A percentile compares a stretch with the other conserved stretches of the same genome.
phyloP scores from a whole-genome alignment of 2,888 invertebrate genomes.

The Philereme transversata region DNA sequence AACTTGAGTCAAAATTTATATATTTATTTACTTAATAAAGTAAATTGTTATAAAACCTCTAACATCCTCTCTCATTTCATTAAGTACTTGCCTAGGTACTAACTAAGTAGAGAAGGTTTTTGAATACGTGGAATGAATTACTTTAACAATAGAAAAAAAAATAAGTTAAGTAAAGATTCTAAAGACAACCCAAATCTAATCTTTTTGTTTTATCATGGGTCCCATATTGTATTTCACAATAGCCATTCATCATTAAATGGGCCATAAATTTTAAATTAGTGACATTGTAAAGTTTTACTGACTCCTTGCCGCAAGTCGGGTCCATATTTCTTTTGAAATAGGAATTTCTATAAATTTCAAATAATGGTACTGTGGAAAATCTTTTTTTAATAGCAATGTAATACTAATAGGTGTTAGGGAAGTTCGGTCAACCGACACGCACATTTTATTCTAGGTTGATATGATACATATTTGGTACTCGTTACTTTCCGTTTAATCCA shows the following conservation, averaged over 20 bases:
- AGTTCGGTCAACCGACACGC: neutral
- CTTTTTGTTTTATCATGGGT: conserved; percentile 30
- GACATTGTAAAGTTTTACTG: conserved; percentile 75
- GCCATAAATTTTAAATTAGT: conserved; percentile 71
- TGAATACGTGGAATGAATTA: neutral
- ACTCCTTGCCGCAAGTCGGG: conserved; percentile 57
- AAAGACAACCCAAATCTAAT: neutral
- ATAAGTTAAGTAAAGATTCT: neutral
- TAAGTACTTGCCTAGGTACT: no score
- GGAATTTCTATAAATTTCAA: conserved; percentile 10
- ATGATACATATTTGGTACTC: no score
- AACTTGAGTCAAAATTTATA: no score
- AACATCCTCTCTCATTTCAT: no score
- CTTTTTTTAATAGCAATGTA: neutral
- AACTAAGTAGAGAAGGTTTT: no score
- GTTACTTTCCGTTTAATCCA: no score
- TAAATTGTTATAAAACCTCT: no score
- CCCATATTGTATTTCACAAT: conserved; percentile 66
- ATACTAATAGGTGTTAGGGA: neutral
- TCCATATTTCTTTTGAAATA: conserved; percentile 55
- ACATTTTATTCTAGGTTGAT: no score
- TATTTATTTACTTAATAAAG: no score
- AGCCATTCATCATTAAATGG: conserved; percentile 61
- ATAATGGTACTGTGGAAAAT: conserved; percentile 5
- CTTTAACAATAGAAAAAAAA: neutral